Conservation (phyloP, 2,888 invertebrate species). For the Ommatoiulus sabulosus region DNA sequence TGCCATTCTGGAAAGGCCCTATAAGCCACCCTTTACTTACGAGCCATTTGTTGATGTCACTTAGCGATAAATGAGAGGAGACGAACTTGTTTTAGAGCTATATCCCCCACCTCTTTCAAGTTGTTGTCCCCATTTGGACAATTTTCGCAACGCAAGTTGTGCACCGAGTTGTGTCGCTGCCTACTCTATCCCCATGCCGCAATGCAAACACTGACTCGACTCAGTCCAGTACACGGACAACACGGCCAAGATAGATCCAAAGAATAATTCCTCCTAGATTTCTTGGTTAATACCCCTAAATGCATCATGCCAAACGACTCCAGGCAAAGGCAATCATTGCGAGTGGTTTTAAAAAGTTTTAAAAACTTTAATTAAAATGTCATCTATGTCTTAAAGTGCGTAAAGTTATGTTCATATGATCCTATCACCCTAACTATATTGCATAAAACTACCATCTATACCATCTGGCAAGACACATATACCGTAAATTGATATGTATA, state of each 20-base stretch:
- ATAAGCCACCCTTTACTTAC: slow-evolving; percentile 32
- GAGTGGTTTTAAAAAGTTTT: too few species aligned
- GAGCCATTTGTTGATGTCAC: slow-evolving; percentile 41
- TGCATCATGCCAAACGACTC: too few species aligned
- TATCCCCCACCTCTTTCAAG: slow-evolving; percentile 12
- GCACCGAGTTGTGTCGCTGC: background rate
- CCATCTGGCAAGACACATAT: too few species aligned
- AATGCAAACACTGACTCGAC: background rate
- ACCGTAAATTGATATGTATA: too few species aligned
- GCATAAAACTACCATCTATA: too few species aligned
- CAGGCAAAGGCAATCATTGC: too few species aligned
- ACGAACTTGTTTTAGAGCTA: background rate
- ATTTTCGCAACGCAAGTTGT: background rate
- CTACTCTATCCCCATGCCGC: background rate
- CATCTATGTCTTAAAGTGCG: too few species aligned
- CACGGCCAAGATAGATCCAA: background rate
- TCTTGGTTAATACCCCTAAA: too few species aligned
- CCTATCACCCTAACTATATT: too few species aligned
- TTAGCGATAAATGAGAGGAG: slow-evolving; percentile 46
- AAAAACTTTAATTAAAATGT: too few species aligned
- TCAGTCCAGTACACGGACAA: background rate
- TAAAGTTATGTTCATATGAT: too few species aligned
- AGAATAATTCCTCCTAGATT: background rate
- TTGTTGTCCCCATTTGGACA: background rate
- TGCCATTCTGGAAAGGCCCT: slow-evolving; percentile 29